Conservation (phyloP, 2,888 invertebrate genomes). For the Lepidocyrtinus sp. region DNA sequence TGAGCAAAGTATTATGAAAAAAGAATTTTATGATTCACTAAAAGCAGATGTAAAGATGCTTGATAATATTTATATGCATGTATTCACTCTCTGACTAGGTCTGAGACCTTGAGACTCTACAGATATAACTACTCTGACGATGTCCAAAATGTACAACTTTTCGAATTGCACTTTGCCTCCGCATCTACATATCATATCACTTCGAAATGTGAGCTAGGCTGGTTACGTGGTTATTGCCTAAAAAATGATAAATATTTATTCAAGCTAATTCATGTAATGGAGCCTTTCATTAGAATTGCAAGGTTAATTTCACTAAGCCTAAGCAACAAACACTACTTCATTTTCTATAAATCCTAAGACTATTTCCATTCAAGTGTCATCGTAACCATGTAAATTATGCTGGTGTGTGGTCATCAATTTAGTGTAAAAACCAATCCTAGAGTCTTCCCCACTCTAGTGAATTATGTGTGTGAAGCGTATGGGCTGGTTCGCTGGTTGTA, state of each 20-base stretch:
- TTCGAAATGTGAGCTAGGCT: no score
- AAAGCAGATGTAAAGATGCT: neutral
- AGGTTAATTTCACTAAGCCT: neutral
- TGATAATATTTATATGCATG: constrained; percentile 32
- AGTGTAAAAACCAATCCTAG: constrained; percentile 23
- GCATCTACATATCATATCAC: neutral
- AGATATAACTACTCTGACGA: constrained; percentile 39
- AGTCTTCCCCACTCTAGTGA: neutral
- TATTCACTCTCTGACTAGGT: constrained; percentile 41
- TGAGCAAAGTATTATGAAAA: constrained; percentile 27
- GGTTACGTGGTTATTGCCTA: no score
- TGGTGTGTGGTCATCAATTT: constrained; percentile 28
- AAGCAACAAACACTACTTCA: neutral
- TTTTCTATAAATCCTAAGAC: constrained; percentile 32
- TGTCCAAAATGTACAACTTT: neutral
- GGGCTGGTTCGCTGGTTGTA: no score
- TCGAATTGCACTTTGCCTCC: neutral
- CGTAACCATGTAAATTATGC: constrained; percentile 35
- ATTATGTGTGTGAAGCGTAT: neutral
- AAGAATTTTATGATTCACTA: neutral
- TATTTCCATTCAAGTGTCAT: constrained; percentile 40
- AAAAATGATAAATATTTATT: constrained; percentile 42
- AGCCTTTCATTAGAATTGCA: neutral
- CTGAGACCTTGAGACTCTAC: constrained; percentile 66
- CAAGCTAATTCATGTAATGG: constrained; percentile 22